Evolutionary conservation across 1,140 invertebrate species (phyloP).

Genomic region (Apolygus lucorum): DNA sequence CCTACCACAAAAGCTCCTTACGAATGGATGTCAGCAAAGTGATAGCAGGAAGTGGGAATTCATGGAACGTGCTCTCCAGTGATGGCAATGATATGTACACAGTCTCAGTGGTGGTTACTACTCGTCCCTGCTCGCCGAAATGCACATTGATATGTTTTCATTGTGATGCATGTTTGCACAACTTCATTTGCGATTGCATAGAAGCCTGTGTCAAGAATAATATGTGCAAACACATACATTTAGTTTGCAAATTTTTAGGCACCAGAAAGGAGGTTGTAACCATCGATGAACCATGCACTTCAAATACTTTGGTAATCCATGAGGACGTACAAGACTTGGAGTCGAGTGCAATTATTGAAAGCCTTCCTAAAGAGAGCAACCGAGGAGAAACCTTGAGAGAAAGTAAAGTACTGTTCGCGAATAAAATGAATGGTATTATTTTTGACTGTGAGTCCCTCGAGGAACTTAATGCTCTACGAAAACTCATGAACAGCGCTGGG

Average conservation of each 20-base stretch:
- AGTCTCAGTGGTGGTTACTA: background rate
- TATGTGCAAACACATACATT: slow-evolving; percentile 23
- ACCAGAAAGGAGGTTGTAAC: background rate
- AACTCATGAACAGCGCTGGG: too few relatives aligned
- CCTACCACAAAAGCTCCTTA: background rate
- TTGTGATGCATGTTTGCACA: slow-evolving; percentile 17
- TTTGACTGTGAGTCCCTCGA: too few relatives aligned
- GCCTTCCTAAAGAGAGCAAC: too few relatives aligned
- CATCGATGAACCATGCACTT: too few relatives aligned
- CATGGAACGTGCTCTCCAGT: background rate
- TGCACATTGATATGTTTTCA: background rate
- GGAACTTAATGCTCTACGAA: too few relatives aligned
- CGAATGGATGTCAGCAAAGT: background rate
- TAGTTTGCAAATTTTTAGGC: background rate
- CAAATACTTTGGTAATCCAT: too few relatives aligned
- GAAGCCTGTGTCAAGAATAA: background rate
- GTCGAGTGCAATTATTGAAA: too few relatives aligned
- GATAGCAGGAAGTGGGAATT: background rate
- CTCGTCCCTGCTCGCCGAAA: background rate
- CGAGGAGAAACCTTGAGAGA: too few relatives aligned
- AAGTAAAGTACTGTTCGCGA: too few relatives aligned
- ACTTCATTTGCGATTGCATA: background rate
- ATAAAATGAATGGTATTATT: too few relatives aligned
- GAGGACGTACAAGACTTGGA: too few relatives aligned
- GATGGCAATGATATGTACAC: background rate